Evolutionary conservation across 2,888 invertebrate species (phyloP), one percentile per base, ranked within the genome.

Genomic region (Ephialtes manifestator): DNA sequence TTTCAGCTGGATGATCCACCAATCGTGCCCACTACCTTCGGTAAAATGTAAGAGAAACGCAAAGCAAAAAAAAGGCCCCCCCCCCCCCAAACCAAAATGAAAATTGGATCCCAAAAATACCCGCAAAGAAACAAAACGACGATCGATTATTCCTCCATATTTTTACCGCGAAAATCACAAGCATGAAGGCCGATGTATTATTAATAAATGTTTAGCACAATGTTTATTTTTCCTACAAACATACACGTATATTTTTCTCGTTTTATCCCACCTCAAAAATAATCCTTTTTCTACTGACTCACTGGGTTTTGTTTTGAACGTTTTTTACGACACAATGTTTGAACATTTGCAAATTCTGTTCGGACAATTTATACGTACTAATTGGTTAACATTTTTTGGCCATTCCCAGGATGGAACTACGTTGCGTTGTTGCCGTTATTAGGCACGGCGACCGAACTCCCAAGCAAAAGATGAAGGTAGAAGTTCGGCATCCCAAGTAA

Each of bases 381-480:
- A 72, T 46, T 31, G 65, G 15, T 63, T 78, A 51, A 80, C 28
- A 67, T 63, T 63, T 48, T 83, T 77, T 84, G 63, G 63, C 68
- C 71, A 68, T 63, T 78, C 86, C 39, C 70, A 96, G 96, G 96
- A 97, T 97, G 97, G 97, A 97, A 93, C 94, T 97, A 81, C 95
- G 99, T 43, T 99, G 99, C 94, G 99, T 99, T 3, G 98, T 99
- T 55, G 99, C 98, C 31, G 98, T 99, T 7, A 99, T 99, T 85
- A 95, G 99, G 83, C 99, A 99, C 92, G 99, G 99, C 0, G 99
- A 99, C 94, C 95, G 99, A 88, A 99, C 99, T 15, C 99, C 99
- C 0, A 99, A 99, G 94, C 99, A 99, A 95, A 99, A 99, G 95
- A 99, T 99, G 99, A 99, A 99, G 94, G 99, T 99, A 88, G 99